These are phyloP conservation scores for Notolepis coatsorum DNA, from an alignment of 2,797 vertebrate species.

Conservation along the genomic window DNA sequence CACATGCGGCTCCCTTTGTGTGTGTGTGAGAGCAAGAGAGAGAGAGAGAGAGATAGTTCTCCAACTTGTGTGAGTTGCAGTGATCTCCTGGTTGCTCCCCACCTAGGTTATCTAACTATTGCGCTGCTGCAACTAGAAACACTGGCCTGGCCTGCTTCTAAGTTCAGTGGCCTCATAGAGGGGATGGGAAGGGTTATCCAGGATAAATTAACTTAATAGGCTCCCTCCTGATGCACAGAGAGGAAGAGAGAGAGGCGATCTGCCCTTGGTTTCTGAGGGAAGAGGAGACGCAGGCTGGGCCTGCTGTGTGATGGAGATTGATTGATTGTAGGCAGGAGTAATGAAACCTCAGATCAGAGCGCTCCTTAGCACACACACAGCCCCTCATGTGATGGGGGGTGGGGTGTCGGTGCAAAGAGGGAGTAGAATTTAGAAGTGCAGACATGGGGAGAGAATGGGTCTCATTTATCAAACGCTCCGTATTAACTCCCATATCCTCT, in stretches of 20 bases:
- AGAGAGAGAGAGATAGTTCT: no score
- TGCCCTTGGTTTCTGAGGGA: slow-evolving; percentile 21
- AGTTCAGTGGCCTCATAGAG: no score
- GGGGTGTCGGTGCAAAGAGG: slow-evolving; percentile 43
- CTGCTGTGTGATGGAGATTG: slow-evolving; percentile 41
- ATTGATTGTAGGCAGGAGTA: slow-evolving; percentile 37
- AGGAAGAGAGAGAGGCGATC: slow-evolving; percentile 33
- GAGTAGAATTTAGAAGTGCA: slow-evolving; percentile 8
- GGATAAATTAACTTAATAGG: slow-evolving; percentile 46
- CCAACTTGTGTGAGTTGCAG: no score
- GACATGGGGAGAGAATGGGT: slow-evolving; percentile 7
- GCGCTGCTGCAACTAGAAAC: no score
- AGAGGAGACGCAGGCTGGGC: slow-evolving; percentile 27
- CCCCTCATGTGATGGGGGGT: slow-evolving; percentile 8
- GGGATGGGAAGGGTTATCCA: no score
- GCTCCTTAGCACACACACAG: slow-evolving; percentile 31
- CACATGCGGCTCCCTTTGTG: no score
- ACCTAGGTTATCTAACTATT: no score
- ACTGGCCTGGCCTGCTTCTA: no score
- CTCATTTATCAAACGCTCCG: slow-evolving; percentile 3
- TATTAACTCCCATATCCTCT: no score
- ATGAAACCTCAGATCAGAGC: slow-evolving; percentile 49
- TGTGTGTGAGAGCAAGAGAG: no score
- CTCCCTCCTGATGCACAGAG: slow-evolving; percentile 47
- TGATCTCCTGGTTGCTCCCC: no score